These are phyloP conservation scores for Gorilla gorilla DNA, from an alignment of 2,113 vertebrate species.

Conservation along the genomic window DNA sequence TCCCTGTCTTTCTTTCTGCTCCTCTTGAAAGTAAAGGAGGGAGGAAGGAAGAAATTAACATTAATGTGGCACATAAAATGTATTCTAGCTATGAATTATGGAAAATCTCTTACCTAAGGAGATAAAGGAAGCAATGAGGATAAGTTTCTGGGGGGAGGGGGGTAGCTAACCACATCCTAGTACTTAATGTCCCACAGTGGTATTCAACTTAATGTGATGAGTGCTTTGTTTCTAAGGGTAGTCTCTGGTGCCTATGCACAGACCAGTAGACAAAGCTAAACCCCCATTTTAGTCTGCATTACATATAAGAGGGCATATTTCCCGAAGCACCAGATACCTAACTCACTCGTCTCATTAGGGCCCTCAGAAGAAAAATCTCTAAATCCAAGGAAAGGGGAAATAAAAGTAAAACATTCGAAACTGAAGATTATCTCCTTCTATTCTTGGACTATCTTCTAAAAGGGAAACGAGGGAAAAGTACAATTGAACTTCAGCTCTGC, in stretches of 20 bases:
- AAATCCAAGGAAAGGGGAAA: not conserved
- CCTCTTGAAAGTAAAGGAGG: not conserved
- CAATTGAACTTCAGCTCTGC: not conserved
- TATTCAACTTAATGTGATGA: not conserved
- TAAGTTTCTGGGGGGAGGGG: not conserved
- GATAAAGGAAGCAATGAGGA: not conserved
- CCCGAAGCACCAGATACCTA: not conserved
- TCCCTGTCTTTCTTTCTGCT: not conserved
- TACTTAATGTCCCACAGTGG: not conserved
- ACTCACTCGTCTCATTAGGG: not conserved
- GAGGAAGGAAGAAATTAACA: not conserved
- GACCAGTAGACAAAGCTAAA: not conserved
- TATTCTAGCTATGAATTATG: not conserved
- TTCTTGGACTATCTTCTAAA: not conserved
- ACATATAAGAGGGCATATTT: not conserved
- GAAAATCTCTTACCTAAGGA: not conserved
- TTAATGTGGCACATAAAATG: not conserved
- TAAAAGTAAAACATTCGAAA: conserved; percentile 12
- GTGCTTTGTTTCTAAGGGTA: not conserved
- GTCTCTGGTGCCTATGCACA: not conserved
- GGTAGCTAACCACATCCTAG: not conserved
- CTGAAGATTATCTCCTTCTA: not conserved
- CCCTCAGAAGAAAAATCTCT: conserved; percentile 24
- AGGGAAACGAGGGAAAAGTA: not conserved
- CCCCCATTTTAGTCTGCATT: not conserved